Conservation (phyloP, 2,888 invertebrate species). For the Himalopsyche tibetana region DNA sequence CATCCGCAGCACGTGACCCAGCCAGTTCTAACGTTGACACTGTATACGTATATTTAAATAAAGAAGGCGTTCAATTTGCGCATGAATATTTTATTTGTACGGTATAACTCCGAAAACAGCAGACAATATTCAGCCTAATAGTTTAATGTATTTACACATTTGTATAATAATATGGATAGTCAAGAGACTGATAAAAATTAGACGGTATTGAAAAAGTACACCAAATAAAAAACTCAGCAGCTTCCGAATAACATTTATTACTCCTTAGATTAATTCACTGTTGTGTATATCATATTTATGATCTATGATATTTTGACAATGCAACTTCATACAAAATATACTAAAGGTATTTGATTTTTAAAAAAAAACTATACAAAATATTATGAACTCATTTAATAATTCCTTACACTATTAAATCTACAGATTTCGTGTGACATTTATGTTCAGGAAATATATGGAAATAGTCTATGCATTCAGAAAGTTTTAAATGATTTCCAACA, state of each 20-base stretch:
- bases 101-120: constrained; percentile 65
- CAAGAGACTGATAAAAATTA: constrained; percentile 39
- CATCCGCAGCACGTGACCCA: too few species aligned
- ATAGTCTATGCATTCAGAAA: too few species aligned
- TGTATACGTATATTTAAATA: not conserved
- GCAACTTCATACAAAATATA: constrained; percentile 22
- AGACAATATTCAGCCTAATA: constrained; percentile 63
- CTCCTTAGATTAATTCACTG: not conserved
- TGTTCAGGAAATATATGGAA: too few species aligned
- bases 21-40: too few species aligned
- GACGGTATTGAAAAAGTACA: constrained; percentile 33
- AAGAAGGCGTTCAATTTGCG: constrained; percentile 50
- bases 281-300: not conserved
- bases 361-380: too few species aligned
- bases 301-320: constrained; percentile 36
- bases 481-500: too few species aligned
- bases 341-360: not conserved
- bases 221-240: constrained; percentile 24
- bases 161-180: constrained; percentile 48
- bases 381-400: too few species aligned
- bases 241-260: constrained; percentile 16
- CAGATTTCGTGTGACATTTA: too few species aligned
- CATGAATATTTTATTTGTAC: constrained; percentile 65
- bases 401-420: too few species aligned
- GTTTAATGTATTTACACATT: constrained; percentile 58